A percentile compares a stretch with the other conserved stretches of the same genome.
Conservation (phyloP, 2,888 invertebrate species). For the Caenorhabditis sp. region DNA sequence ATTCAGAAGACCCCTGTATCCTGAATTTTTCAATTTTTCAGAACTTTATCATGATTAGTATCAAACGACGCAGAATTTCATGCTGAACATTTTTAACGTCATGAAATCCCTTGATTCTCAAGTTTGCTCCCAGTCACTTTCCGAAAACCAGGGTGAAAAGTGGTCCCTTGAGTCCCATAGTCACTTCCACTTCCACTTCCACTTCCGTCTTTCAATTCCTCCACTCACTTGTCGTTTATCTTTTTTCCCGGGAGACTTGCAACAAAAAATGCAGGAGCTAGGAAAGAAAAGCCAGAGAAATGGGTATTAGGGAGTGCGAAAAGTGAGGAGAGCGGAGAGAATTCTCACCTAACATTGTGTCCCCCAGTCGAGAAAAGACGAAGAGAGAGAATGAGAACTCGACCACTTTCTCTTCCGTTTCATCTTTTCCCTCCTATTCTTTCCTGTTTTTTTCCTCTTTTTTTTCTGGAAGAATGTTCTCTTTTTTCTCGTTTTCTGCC, state of each 20-base stretch:
- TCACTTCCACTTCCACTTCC: not conserved
- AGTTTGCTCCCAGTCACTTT: not conserved
- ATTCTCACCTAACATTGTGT: slow-evolving; percentile 7
- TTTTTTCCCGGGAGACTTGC: not conserved
- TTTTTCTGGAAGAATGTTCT: not conserved
- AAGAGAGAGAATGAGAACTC: slow-evolving; percentile 1
- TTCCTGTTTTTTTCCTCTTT: not conserved
- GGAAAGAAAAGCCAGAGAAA: not conserved
- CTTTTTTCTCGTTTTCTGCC: not conserved
- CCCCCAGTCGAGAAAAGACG: not conserved
- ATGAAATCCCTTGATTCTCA: not conserved
- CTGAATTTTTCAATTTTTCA: not conserved
- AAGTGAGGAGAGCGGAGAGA: not conserved
- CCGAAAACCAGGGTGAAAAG: too few species aligned
- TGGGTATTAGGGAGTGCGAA: not conserved
- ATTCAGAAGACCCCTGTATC: too few species aligned
- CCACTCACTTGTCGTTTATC: not conserved
- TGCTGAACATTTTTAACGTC: not conserved
- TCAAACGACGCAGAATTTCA: not conserved
- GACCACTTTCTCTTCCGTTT: not conserved
- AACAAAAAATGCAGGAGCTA: not conserved
- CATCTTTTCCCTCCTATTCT: not conserved
- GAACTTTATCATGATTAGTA: not conserved
- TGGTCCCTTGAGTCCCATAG: too few species aligned
- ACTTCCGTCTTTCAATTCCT: not conserved